phyloP scores from a whole-genome alignment of 2,113 vertebrate species.

The Acrocephalus kingi region DNA sequence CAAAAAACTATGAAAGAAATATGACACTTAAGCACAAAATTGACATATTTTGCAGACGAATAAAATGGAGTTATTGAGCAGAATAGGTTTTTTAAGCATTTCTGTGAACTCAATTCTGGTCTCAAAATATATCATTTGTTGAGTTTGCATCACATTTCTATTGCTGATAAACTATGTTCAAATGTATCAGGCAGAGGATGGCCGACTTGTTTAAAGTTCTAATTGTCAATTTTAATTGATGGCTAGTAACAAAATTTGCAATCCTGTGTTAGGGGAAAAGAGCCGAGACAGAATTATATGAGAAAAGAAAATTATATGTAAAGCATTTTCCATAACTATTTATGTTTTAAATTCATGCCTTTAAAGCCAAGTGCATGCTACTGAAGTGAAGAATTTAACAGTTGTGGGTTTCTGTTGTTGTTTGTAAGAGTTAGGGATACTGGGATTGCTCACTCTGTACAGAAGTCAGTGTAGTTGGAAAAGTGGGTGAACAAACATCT shows the following conservation, averaged over 20 bases:
- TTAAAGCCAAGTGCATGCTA: neutral
- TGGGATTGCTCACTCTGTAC: neutral
- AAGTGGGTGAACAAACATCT: slow-evolving; percentile 10
- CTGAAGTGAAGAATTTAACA: neutral
- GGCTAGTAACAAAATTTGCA: neutral
- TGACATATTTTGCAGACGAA: neutral
- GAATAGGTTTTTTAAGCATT: neutral
- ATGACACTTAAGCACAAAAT: neutral
- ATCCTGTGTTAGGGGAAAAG: neutral
- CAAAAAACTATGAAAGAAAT: neutral
- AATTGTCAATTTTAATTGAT: neutral
- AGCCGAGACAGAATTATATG: neutral
- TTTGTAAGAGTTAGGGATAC: neutral
- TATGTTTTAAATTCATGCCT: neutral
- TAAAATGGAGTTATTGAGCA: neutral
- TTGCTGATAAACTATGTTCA: neutral
- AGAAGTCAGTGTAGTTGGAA: neutral
- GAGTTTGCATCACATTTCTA: neutral
- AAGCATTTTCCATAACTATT: neutral
- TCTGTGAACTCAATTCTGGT: neutral
- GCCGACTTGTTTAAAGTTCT: neutral
- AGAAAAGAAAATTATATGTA: neutral
- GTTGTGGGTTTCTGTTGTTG: neutral
- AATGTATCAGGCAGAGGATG: neutral
- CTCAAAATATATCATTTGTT: neutral